Evolutionary conservation across 2,113 vertebrate species (phyloP).

Genomic region (Nesoenas mayeri): DNA sequence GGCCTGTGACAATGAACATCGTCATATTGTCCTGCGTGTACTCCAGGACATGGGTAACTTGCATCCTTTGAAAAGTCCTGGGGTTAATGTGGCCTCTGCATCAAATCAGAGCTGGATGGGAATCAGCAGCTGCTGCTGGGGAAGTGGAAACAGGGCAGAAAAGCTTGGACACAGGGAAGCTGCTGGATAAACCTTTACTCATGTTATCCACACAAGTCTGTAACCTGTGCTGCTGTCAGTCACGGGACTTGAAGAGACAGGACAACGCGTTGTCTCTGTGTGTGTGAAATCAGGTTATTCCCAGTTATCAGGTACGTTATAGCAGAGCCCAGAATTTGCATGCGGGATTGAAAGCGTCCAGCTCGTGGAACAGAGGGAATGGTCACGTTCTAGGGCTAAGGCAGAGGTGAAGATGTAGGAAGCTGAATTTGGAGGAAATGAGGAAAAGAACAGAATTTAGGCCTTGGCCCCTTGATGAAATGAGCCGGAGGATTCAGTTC

Average conservation of each 20-base stretch:
- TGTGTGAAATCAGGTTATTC: not conserved
- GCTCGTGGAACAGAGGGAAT: not conserved
- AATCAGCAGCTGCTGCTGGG: not conserved
- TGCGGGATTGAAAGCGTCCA: fast-evolving
- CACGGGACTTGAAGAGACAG: not conserved
- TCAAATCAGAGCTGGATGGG: not conserved
- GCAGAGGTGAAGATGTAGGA: not conserved
- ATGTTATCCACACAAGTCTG: fast-evolving
- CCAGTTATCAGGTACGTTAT: fast-evolving
- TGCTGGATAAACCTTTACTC: not conserved
- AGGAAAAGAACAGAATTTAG: not conserved
- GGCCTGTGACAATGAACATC: not conserved
- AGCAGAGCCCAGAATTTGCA: not conserved
- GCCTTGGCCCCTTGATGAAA: not conserved
- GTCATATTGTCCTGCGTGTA: fast-evolving
- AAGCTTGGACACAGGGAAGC: not conserved
- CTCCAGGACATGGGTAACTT: not conserved
- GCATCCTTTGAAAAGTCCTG: not conserved
- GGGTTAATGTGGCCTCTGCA: not conserved
- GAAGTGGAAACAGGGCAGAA: not conserved
- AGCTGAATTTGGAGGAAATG: not conserved
- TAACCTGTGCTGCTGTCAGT: not conserved
- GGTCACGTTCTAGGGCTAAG: fast-evolving
- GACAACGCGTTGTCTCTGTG: not conserved
- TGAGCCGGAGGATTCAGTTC: not conserved